Base-by-base conservation (phyloP, 2,888 invertebrate genomes). In the Argyresthia albistria region DNA sequence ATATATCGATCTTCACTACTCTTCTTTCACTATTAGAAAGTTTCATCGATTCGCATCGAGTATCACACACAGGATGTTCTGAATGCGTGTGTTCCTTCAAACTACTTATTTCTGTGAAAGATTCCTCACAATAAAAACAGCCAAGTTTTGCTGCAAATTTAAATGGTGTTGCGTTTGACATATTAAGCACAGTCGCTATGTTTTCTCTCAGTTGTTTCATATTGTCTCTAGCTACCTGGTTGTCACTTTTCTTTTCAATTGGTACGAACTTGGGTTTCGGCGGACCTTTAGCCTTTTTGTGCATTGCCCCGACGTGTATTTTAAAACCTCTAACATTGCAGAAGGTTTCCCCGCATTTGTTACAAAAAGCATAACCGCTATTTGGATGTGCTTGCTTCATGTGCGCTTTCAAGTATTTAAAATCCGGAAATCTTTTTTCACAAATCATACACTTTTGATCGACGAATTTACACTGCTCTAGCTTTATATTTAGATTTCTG, bases 91-190 rank as follows among this genome's bases (percentile, higher is more conserved):
- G 86, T 43, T 83, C 79, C 36, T 74, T 67, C 77, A 87, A 76
- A 0, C 65, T 57, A 57, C 84, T 82, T 0, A 83, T 80, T 59
- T 87, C 86, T 0, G 69, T 61, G 37, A 87, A 87, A 52, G 83
- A 82, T 70, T 82, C 80, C 0, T 81, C 80, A 50, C 86, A 87
- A 55, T 80, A 87, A 56, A 87, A 87, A 48, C 86, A 87, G 39
- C 84, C 84, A 46, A 83, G 87, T 55, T 86, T 87, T 55, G 83
- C 82, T 59, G 76, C 82, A 55, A 86, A 86, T 56, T 80, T 84
- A 55, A 87, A 87, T 6, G 86, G 86, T 62, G 86, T 72, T 0
- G 86, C 86, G 0, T 86, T 87, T 0, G 87, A 86, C 84, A 86
- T 86, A 42, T 81, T 86, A 1, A 87, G 74, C 0, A 86, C 76